A percentile compares a stretch with the other conserved stretches of the same genome.
phyloP scores from a whole-genome alignment of 2,797 vertebrate species.

The Leuciscus waleckii region DNA sequence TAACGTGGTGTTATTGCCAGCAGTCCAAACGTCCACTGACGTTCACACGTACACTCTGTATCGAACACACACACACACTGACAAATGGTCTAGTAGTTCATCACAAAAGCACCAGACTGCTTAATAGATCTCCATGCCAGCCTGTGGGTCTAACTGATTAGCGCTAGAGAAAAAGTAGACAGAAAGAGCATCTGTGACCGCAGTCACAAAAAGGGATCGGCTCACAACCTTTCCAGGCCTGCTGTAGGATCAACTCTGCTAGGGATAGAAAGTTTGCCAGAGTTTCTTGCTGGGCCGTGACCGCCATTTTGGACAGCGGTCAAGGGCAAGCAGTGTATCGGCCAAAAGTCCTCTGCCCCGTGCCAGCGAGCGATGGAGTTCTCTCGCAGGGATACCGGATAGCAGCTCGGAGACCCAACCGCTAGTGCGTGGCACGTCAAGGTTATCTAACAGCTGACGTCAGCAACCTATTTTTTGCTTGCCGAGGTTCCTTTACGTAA shows the following conservation, averaged over 20 bases:
- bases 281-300: constrained; percentile 40
- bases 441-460: constrained; percentile 51
- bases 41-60: constrained; percentile 12
- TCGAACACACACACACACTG: constrained; percentile 23
- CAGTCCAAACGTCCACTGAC: background rate
- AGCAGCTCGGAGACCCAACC: constrained; percentile 49
- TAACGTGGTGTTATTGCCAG: constrained; percentile 47
- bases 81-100: constrained; percentile 24
- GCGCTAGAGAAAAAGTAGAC: background rate
- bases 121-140: constrained; percentile 24
- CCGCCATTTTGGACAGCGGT: constrained; percentile 58
- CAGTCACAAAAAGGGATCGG: constrained; percentile 39
- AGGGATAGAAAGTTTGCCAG: constrained; percentile 46
- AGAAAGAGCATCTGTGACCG: constrained; percentile 36
- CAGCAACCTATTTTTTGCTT: constrained; percentile 48
- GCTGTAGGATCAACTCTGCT: constrained; percentile 39
- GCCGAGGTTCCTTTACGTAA: constrained; percentile 50
- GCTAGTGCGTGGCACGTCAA: constrained; percentile 19
- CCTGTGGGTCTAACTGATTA: constrained; percentile 36
- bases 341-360: constrained; percentile 53
- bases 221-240: constrained; percentile 41
- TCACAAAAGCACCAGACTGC: constrained; percentile 25
- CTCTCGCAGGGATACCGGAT: constrained; percentile 54
- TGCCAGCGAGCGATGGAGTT: constrained; percentile 56
- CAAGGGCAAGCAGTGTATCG: constrained; percentile 50